Base-by-base conservation (phyloP, 2,113 vertebrate genomes). In the Pterocles orientalis region DNA sequence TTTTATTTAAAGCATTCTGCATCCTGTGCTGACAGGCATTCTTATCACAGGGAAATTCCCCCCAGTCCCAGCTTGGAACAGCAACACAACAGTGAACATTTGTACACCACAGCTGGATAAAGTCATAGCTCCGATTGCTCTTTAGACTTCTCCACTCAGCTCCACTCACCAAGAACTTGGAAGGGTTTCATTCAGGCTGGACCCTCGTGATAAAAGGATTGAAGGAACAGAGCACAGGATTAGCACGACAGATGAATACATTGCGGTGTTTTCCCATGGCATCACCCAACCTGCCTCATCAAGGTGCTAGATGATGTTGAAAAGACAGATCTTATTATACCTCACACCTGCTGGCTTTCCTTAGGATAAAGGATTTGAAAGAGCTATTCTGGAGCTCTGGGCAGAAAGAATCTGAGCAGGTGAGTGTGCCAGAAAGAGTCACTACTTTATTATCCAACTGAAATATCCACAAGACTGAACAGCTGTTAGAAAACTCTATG, bases 101-200 rank as follows among this genome's bases (percentile, higher is more conserved):
- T 0, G 0, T n/a, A 33, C 28, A 23, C 47, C 86, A 79, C 23
- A 50, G 47, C 25, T 66, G 51, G 69, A 64, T 87, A 41, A 88
- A 71, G 83, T 79, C 92, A 95, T 19, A 66, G 57, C 73, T 96
- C 73, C 26, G 45, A 78, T 26, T 70, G 53, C 61, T 91, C 60
- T 72, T 90, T 88, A 89, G 89, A 85, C 89, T 89, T 93, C 70
- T 82, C 72, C 57, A 60, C 56, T 92, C 76, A 95, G 85, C 61
- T 84, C 81, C 81, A 41, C 18, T 91, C 47, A 93, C 53, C 70
- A 82, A 91, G 85, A 92, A 94, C 56, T 84, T 97, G 95, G 92
- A 94, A 95, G 94, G 90, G 85, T 92, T 96, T 97, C 94, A 95
- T 94, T 90, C 70, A 53, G 70, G 89, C 92, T 96, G 94, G 95